Percentiles rank a stretch among this genome's conserved stretches.
Conservation (phyloP, 1,140 invertebrate species). For the Leptopilina boulardi region DNA sequence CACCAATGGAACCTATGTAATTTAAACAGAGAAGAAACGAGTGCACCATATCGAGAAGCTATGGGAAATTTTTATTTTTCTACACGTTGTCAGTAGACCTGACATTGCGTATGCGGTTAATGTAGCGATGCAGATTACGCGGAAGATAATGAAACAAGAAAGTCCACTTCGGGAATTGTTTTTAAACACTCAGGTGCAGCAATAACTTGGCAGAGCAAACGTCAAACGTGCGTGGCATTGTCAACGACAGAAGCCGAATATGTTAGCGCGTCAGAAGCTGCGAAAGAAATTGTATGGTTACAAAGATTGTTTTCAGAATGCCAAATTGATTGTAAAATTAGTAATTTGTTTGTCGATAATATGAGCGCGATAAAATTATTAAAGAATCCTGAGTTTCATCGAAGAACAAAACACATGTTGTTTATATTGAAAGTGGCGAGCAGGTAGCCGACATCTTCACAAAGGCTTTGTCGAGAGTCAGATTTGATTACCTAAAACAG, state of each 20-base stretch:
- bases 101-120: not conserved
- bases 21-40: too few species aligned
- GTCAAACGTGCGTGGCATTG: constrained; percentile 21
- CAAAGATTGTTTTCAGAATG: too few species aligned
- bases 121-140: constrained; percentile 21
- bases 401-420: too few species aligned
- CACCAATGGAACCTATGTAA: not conserved
- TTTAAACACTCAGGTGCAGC: constrained; percentile 32
- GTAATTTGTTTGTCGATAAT: too few species aligned
- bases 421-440: too few species aligned
- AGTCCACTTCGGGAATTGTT: constrained; percentile 34
- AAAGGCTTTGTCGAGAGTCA: too few species aligned
- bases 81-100: not conserved
- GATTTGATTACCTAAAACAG: too few species aligned
- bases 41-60: too few species aligned
- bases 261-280: not conserved
- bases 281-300: constrained; percentile 26
- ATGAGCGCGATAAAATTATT: too few species aligned
- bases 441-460: too few species aligned
- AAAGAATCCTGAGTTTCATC: too few species aligned
- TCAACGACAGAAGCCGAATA: constrained; percentile 27
- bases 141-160: constrained; percentile 28
- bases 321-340: too few species aligned
- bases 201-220: constrained; percentile 33
- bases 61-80: not conserved